Base-by-base conservation (phyloP, 2,113 vertebrate genomes). In the Circaetus gallicus region DNA sequence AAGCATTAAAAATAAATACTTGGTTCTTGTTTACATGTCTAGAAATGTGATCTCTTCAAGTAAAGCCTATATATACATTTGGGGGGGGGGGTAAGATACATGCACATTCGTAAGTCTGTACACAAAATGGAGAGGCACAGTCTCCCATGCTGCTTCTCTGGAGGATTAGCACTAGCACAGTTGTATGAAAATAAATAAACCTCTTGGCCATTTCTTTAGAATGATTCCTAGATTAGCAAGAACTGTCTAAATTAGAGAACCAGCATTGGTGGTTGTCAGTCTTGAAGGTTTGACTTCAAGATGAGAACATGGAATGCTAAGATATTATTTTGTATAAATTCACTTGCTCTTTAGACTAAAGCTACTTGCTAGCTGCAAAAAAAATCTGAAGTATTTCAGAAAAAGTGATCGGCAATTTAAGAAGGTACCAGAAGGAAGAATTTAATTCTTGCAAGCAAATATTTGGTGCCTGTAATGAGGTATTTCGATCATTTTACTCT, bases 51-150 rank as follows among this genome's bases (percentile, higher is more conserved):
- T 77, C 10, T 24, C 10, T 25, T 95, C 9, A 42, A 31, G 18
- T 52, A 62, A 76, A 61, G 22, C 31, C 20, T 36, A 5, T 52
- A 20, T 71, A 16, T 40, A 13, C 6, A 9, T 40, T 38, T 59
- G 19, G 70, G 15, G 12, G 7, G 3, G 5, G 14, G 5, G 8
- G 14, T 28, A 45, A n/a, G 4, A 28, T 22, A 8, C 3, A 3
- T 12, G 24, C 31, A 18, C 4, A 7, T 47, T 9, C n/a, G 0
- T 50, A 40, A 58, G 5, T 47, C 31, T 40, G 15, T 65, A 34
- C 7, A 16, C 18, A 29, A 74, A 71, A 53, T 56, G 12, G 55
- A 70, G 40, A 59, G 59, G 17, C 22, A 14, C 12, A 3, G 36
- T 56, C 40, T 91, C 10, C 15, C 1, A 0, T 73, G 34, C 26